Evolutionary conservation across 2,888 invertebrate genomes (phyloP).

Genomic region (Chironomus tentans): DNA sequence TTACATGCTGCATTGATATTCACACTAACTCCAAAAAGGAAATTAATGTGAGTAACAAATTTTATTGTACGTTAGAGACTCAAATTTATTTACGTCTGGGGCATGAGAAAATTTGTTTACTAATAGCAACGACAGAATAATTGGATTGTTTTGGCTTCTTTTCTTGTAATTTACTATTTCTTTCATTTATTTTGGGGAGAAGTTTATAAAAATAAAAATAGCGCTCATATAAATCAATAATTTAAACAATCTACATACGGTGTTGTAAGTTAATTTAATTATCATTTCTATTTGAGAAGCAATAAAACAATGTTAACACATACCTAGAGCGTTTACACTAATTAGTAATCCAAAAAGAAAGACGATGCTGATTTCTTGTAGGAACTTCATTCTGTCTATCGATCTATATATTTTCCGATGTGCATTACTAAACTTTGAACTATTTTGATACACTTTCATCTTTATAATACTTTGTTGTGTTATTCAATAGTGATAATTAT

Average conservation of each 20-base stretch:
- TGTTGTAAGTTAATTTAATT: background rate
- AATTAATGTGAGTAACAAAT: background rate
- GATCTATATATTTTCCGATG: background rate
- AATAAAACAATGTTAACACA: background rate
- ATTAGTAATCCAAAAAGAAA: background rate
- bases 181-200: background rate
- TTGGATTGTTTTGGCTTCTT: background rate
- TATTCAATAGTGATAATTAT: background rate
- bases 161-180: background rate
- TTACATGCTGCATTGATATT: too few species aligned
- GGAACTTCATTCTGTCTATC: background rate
- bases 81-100: too few species aligned
- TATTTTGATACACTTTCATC: conserved; percentile 25
- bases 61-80: too few species aligned
- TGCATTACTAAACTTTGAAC: conserved; percentile 15
- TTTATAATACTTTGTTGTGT: background rate
- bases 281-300: too few species aligned
- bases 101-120: too few species aligned
- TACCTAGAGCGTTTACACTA: background rate
- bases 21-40: background rate
- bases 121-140: too few species aligned
- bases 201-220: background rate
- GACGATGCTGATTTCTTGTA: background rate
- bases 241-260: background rate
- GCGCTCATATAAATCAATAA: background rate